Evolutionary conservation across 2,888 invertebrate species (phyloP), one percentile per base, ranked within the genome.

Genomic region (Timema cristinae): DNA sequence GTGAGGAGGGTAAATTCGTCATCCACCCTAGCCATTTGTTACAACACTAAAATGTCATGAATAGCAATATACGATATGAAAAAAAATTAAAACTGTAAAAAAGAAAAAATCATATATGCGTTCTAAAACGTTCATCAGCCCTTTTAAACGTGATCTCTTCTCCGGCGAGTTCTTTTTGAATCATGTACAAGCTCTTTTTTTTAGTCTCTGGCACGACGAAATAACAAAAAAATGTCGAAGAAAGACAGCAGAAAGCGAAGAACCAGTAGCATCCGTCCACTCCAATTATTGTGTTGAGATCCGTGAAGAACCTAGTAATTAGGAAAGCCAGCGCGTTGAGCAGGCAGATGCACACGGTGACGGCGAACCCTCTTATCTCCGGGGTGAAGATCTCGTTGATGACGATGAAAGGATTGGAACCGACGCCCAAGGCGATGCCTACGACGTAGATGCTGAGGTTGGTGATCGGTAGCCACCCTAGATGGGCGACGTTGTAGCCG

Each of bases 251-350:
- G 6, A n/a, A 54, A 6, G 71, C 71, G 32, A 67, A 67, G 32
- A 67, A 56, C 71, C 71, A 71, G 49, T 49, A 71, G 7, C 67
- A 54, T 2, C 67, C 67, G 52, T 67, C 54, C 15, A 67, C 49
- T 15, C 71, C 71, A 15, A 56, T 15, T 4, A 32, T 59, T 11
- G 56, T 48, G 7, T 13, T 56, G 9, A 71, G 6, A 16, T 56
- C 50, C 16, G 16, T 66, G n/a, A 67, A 71, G 54, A 71, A 67
- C 54, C 50, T 48, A 13, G 71, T 15, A 6, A 71, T 59, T 8
- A 67, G 15, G 54, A 49, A 67, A 15, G 71, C 66, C 4, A 63
- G 63, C 47, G 11, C 63, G n/a, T 63, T 63, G 63, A 63, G 63
- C 10, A 63, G 47, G 63, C 63, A 63, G 9, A 63, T 63, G 9